phyloP scores from a whole-genome alignment of 1,140 invertebrate species.

The Trichogramma pretiosum region DNA sequence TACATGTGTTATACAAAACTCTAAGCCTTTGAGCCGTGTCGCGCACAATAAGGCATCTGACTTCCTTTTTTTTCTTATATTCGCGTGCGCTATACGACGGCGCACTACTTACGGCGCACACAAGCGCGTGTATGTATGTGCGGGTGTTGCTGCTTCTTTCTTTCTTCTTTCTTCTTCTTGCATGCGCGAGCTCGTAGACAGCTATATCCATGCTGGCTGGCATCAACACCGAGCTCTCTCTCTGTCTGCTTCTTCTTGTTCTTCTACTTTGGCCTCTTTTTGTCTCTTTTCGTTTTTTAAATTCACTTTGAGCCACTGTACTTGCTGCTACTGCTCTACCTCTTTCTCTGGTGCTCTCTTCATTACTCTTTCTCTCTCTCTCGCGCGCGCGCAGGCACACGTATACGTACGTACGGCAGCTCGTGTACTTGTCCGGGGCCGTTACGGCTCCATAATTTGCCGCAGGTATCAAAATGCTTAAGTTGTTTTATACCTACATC shows the following conservation, averaged over 20 bases:
- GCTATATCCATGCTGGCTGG: too few relatives aligned
- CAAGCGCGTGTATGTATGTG: too few relatives aligned
- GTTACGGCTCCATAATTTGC: conserved; percentile 1
- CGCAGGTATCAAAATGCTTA: conserved; percentile 3
- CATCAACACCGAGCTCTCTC: not conserved
- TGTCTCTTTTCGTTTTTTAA: conserved; percentile 15
- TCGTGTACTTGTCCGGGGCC: not conserved
- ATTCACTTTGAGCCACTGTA: conserved; percentile 14
- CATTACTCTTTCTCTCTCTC: not conserved
- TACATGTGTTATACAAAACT: too few relatives aligned
- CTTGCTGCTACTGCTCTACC: too few relatives aligned
- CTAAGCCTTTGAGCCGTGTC: conserved; percentile 46
- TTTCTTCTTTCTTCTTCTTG: conserved; percentile 11
- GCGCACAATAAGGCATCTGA: conserved; percentile 45
- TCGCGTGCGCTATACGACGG: too few relatives aligned
- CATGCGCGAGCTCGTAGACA: too few relatives aligned
- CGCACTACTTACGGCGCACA: too few relatives aligned
- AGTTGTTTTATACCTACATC: too few relatives aligned
- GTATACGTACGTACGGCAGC: not conserved
- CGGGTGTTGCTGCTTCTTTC: too few relatives aligned
- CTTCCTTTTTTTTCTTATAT: conserved; percentile 39
- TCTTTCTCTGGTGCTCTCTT: not conserved
- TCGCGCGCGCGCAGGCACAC: too few relatives aligned
- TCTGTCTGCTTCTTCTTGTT: not conserved
- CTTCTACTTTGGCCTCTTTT: conserved; percentile 5